These are phyloP conservation scores for Cochlearius cochlearius DNA, from an alignment of 2,113 vertebrate genomes.

Conservation along the genomic window DNA sequence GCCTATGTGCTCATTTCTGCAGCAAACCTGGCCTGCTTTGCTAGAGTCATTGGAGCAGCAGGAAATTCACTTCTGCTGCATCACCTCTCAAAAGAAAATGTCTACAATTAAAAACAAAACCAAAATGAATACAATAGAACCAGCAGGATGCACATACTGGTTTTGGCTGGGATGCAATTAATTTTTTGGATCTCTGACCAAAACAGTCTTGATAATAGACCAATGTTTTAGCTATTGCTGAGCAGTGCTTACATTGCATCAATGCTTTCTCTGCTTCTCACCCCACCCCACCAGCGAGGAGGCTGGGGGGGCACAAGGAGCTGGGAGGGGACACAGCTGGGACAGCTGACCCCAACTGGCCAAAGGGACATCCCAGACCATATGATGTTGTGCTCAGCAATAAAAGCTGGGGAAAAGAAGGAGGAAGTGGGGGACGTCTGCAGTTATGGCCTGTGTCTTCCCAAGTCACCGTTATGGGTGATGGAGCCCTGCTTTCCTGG, in stretches of 20 bases:
- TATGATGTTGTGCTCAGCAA: background rate
- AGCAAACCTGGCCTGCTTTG: background rate
- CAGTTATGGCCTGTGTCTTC: background rate
- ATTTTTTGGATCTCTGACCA: background rate
- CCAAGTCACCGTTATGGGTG: too few relatives aligned
- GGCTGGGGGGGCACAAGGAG: background rate
- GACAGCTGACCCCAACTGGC: background rate
- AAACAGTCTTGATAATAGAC: background rate
- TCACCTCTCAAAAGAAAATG: background rate
- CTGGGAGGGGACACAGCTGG: background rate
- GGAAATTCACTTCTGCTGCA: background rate
- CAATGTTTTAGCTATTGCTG: background rate
- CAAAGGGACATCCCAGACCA: background rate
- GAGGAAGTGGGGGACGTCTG: background rate
- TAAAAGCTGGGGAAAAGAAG: background rate
- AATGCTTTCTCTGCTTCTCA: background rate
- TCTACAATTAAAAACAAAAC: background rate
- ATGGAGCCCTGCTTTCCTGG: background rate
- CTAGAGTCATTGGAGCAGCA: background rate
- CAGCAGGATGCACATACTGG: background rate
- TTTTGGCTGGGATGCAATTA: background rate
- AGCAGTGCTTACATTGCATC: background rate
- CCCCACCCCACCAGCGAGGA: rapidly evolving
- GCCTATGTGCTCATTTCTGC: background rate
- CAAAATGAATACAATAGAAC: background rate